These are phyloP conservation scores for Eulemur macaco DNA, from an alignment of 2,113 vertebrate species.

Conservation along the genomic window DNA sequence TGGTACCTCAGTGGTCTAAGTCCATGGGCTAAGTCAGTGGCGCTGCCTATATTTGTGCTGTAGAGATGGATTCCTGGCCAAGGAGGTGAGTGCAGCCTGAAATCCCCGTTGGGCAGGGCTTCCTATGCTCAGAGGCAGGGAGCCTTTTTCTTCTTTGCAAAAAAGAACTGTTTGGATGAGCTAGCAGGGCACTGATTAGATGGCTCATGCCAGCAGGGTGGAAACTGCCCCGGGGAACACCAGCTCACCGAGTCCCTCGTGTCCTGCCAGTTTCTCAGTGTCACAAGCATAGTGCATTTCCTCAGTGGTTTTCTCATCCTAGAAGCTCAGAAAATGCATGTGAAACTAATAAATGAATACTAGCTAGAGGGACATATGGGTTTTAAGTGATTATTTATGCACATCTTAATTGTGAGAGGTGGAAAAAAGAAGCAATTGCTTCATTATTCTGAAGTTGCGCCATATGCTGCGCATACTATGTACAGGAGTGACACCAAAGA, in stretches of 20 bases:
- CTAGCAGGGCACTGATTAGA: not conserved
- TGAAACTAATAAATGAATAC: not conserved
- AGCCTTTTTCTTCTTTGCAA: not conserved
- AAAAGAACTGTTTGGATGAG: not conserved
- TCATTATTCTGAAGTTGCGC: not conserved
- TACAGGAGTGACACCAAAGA: not conserved
- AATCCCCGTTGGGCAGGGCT: not conserved
- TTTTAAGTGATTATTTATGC: not conserved
- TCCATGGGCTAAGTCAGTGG: not conserved
- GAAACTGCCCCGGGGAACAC: slow-evolving; percentile 16
- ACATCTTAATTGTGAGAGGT: not conserved
- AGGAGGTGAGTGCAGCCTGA: not conserved
- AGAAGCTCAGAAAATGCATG: not conserved
- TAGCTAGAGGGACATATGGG: not conserved
- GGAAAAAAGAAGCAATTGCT: not conserved
- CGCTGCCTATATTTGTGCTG: not conserved
- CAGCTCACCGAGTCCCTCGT: not conserved
- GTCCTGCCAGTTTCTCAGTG: not conserved
- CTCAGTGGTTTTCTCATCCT: not conserved
- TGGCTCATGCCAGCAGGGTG: not conserved
- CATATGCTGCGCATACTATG: not conserved
- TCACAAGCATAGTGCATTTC: not conserved
- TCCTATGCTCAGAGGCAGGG: not conserved
- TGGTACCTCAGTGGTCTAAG: not conserved
- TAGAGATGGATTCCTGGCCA: not conserved